These are phyloP conservation scores for Petrocephalus zakoni DNA, from an alignment of 2,113 vertebrate genomes.

Conservation along the genomic window DNA sequence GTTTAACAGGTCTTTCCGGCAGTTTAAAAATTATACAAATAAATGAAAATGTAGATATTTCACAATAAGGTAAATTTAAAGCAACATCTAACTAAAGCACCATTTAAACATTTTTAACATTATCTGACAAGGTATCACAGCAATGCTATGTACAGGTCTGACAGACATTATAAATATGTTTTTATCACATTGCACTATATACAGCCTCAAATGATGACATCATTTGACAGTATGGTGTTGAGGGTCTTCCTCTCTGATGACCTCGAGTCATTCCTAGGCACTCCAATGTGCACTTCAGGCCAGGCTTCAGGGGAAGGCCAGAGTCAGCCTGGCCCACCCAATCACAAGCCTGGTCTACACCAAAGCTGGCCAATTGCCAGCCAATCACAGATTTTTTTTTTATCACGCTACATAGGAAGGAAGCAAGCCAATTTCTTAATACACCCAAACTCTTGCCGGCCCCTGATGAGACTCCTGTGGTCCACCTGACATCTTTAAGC, in stretches of 20 bases:
- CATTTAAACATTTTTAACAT: constrained; percentile 49
- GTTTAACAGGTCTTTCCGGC: not conserved
- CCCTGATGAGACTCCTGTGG: not conserved
- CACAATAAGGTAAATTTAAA: constrained; percentile 40
- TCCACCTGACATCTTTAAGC: not conserved
- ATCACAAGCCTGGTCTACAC: not conserved
- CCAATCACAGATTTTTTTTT: not conserved
- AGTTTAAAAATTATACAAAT: constrained; percentile 12
- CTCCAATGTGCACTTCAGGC: not conserved
- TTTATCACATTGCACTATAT: constrained; percentile 79
- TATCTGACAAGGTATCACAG: constrained; percentile 77
- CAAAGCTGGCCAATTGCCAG: not conserved
- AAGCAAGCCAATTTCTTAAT: not conserved
- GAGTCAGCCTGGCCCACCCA: not conserved
- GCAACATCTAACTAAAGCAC: constrained; percentile 48
- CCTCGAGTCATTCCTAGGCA: not conserved
- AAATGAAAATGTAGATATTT: not conserved
- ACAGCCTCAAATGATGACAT: constrained; percentile 68
- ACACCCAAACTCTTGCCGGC: not conserved
- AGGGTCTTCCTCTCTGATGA: constrained; percentile 27
- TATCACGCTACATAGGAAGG: not conserved
- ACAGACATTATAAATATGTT: constrained; percentile 74
- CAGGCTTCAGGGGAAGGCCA: not conserved
- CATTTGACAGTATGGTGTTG: constrained; percentile 39
- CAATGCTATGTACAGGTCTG: constrained; percentile 46